Evolutionary conservation across 2,888 invertebrate genomes (phyloP).

Genomic region (Melipona beecheii): DNA sequence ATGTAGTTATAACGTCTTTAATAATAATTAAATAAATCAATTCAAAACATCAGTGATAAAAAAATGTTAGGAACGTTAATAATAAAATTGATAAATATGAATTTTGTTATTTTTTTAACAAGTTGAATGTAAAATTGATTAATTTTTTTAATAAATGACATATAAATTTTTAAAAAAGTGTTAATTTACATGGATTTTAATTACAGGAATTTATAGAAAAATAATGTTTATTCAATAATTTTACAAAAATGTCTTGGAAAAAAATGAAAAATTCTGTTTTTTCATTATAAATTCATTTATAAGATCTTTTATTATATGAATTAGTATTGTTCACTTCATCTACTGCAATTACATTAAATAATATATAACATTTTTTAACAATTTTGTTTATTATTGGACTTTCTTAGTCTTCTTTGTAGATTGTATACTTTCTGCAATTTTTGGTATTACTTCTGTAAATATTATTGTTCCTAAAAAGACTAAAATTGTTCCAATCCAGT

Average conservation of each 20-base stretch:
- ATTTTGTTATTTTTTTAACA: too few species aligned
- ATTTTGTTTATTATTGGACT: conserved; percentile 62
- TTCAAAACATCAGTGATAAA: too few species aligned
- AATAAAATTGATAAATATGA: too few species aligned
- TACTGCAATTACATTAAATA: conserved; percentile 25
- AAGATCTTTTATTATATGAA: background rate
- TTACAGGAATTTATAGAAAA: background rate
- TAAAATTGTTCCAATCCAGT: conserved; percentile 95
- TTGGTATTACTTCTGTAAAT: conserved; percentile 92
- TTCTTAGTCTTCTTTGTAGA: conserved; percentile 59
- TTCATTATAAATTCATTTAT: background rate
- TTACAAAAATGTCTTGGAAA: background rate
- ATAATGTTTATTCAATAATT: background rate
- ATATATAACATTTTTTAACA: background rate
- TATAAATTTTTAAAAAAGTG: too few species aligned
- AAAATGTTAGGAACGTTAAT: too few species aligned
- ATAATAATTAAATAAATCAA: background rate
- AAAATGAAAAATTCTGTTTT: background rate
- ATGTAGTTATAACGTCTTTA: background rate
- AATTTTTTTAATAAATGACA: too few species aligned
- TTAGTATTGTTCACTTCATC: background rate
- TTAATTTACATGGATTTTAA: too few species aligned
- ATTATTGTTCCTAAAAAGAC: conserved; percentile 97
- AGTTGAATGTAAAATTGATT: too few species aligned
- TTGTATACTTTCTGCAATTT: conserved; percentile 76